These are phyloP conservation scores for Andrena marginata DNA, from an alignment of 2,888 invertebrate species.

Conservation along the genomic window DNA sequence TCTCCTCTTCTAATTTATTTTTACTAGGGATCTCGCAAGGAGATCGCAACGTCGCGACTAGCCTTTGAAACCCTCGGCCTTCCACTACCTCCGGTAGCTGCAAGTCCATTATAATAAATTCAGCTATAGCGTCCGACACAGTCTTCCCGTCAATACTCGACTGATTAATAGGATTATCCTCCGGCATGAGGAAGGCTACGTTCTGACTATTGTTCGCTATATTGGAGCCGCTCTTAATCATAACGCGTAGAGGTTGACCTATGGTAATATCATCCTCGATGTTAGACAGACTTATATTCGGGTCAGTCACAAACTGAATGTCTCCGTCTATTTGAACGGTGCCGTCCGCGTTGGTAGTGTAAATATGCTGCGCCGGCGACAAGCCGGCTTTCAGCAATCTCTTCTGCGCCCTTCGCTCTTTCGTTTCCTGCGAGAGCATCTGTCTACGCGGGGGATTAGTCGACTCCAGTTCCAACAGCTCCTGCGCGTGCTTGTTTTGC, in stretches of 20 bases:
- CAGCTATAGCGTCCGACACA: slow-evolving; percentile 85
- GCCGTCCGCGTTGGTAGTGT: slow-evolving; percentile 83
- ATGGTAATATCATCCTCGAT: slow-evolving; percentile 81
- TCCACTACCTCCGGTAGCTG: slow-evolving; percentile 85
- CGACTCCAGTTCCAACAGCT: slow-evolving; percentile 82
- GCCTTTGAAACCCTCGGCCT: slow-evolving; percentile 85
- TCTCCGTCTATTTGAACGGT: slow-evolving; percentile 84
- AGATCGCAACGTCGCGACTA: slow-evolving; percentile 84
- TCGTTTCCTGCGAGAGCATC: slow-evolving; percentile 78
- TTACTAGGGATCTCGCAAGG: slow-evolving; percentile 86
- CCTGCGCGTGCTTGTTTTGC: slow-evolving; percentile 85
- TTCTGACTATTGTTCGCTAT: slow-evolving; percentile 74
- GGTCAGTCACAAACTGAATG: slow-evolving; percentile 84
- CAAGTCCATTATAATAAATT: slow-evolving; percentile 85
- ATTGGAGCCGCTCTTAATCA: slow-evolving; percentile 75
- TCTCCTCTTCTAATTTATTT: slow-evolving; percentile 84
- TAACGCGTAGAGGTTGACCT: slow-evolving; percentile 76
- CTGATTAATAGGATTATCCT: slow-evolving; percentile 77
- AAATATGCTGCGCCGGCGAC: slow-evolving; percentile 80
- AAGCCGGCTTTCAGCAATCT: slow-evolving; percentile 79
- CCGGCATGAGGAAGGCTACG: slow-evolving; percentile 80
- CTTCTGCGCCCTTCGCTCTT: slow-evolving; percentile 81
- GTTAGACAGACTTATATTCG: slow-evolving; percentile 80
- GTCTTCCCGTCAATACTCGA: slow-evolving; percentile 81
- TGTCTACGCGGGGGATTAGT: slow-evolving; percentile 80